Conservation (phyloP, 1,140 invertebrate genomes). For the Thalassaphorura encarpata region DNA sequence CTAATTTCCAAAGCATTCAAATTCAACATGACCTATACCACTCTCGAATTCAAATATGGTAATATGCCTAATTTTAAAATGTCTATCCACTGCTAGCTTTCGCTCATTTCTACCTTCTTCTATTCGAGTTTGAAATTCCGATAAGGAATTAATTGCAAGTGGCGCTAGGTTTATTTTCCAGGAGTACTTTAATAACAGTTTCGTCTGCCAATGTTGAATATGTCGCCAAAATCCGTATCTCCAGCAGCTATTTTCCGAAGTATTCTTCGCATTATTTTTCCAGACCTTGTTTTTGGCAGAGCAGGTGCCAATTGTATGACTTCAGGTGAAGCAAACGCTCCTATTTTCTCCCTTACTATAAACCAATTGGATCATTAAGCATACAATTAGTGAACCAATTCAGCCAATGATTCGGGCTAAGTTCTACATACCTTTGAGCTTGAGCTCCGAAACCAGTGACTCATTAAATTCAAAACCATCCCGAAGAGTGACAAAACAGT, state of each 20-base stretch:
- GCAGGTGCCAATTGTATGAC: constrained; percentile 82
- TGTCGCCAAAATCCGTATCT: constrained; percentile 61
- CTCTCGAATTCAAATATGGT: no score
- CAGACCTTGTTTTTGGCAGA: constrained; percentile 92
- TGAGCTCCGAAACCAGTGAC: constrained; percentile 61
- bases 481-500: constrained; percentile 88
- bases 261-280: constrained; percentile 95
- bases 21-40: no score
- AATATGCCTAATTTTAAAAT: not conserved
- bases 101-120: not conserved
- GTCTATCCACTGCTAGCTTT: not conserved
- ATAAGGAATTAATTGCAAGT: not conserved
- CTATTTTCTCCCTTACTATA: constrained; percentile 79
- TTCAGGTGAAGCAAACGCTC: constrained; percentile 92
- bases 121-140: not conserved
- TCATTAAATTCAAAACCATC: constrained; percentile 59
- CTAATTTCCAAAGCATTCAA: no score
- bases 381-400: no score
- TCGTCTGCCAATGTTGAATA: constrained; percentile 63
- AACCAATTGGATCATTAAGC: not conserved
- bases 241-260: constrained; percentile 84
- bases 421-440: constrained; percentile 55
- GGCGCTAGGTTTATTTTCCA: constrained; percentile 52
- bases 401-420: no score
- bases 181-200: constrained; percentile 65